Evolutionary conservation across 2,113 vertebrate species (phyloP).

Genomic region (Ceyx melanurus): DNA sequence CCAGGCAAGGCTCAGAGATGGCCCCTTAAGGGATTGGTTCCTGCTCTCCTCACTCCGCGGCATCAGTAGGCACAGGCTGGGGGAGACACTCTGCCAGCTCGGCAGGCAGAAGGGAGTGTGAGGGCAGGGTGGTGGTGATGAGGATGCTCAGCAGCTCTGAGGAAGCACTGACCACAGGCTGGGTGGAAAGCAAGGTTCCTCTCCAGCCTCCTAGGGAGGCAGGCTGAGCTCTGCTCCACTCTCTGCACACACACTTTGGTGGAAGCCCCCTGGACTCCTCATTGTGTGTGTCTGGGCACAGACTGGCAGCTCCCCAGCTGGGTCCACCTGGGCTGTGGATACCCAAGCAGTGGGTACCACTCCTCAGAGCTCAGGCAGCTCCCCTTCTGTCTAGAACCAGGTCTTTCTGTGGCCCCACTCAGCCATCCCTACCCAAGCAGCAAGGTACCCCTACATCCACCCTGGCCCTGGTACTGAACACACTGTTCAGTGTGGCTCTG

Average conservation of each 20-base stretch:
- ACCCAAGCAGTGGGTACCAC: neutral
- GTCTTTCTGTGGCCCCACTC: rapidly evolving
- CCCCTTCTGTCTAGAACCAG: rapidly evolving
- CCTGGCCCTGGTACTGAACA: rapidly evolving
- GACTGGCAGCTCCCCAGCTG: neutral
- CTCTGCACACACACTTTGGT: rapidly evolving
- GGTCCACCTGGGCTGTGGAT: neutral
- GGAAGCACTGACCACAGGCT: neutral
- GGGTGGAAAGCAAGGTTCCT: neutral
- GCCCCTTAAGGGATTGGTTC: slow-evolving; percentile 36
- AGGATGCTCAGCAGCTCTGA: neutral
- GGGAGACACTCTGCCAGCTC: neutral
- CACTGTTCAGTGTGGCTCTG: neutral
- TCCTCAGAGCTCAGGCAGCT: neutral
- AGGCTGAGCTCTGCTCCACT: neutral
- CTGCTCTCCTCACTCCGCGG: neutral
- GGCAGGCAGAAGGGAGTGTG: neutral
- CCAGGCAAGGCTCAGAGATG: neutral
- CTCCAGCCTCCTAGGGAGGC: neutral
- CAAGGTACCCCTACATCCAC: rapidly evolving
- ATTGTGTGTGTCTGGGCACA: rapidly evolving
- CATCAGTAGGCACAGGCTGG: neutral
- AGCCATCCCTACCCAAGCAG: neutral
- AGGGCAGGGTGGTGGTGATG: neutral
- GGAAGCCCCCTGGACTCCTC: neutral